A percentile compares a stretch with the other conserved stretches of the same genome.
These are phyloP conservation scores for Scrobipalpa costella DNA, from an alignment of 2,888 invertebrate genomes.

Conservation along the genomic window DNA sequence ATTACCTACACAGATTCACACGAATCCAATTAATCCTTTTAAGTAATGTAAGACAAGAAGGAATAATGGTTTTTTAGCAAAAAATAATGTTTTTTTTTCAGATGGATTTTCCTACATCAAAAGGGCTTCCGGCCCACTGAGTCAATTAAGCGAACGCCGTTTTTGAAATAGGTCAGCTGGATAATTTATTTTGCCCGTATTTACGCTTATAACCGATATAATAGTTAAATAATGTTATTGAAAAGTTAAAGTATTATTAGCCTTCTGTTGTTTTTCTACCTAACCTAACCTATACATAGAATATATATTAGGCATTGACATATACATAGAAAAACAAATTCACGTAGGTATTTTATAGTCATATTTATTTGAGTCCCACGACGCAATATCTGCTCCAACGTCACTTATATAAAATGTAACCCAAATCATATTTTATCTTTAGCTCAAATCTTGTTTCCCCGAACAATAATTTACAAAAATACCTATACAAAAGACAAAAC, in stretches of 20 bases:
- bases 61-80: not conserved
- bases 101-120: conserved; percentile 14
- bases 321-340: too few species aligned
- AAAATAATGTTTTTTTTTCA: not conserved
- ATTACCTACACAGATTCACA: too few species aligned
- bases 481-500: conserved; percentile 10
- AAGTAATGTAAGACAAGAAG: not conserved
- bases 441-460: not conserved
- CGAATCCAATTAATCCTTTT: not conserved
- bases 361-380: not conserved
- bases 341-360: too few species aligned
- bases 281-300: too few species aligned
- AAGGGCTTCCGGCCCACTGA: conserved; percentile 13
- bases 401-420: not conserved
- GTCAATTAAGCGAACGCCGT: conserved; percentile 16
- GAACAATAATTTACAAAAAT: not conserved
- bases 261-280: too few species aligned
- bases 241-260: too few species aligned
- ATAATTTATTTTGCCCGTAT: conserved; percentile 11
- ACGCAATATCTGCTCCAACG: not conserved
- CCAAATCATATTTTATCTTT: not conserved
- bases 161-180: conserved; percentile 15
- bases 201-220: not conserved
- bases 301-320: too few species aligned
- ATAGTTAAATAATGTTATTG: too few species aligned